phyloP scores from a whole-genome alignment of 2,113 vertebrate genomes.

The Willisornis vidua region DNA sequence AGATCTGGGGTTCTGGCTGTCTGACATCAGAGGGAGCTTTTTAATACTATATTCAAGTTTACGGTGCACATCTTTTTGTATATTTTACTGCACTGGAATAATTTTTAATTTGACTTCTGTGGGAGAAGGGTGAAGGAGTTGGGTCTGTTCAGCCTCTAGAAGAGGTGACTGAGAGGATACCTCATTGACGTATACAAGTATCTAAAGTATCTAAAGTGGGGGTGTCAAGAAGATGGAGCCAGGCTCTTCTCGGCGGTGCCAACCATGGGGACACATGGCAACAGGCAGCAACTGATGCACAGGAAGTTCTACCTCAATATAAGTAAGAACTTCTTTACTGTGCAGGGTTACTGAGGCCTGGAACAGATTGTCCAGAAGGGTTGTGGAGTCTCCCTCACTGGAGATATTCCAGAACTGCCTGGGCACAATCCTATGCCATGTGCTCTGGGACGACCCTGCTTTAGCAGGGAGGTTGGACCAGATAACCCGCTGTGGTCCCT shows the following conservation, averaged over 20 bases:
- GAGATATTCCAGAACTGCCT: neutral
- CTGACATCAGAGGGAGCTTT: neutral
- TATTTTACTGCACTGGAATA: neutral
- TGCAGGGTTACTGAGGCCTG: fast-evolving
- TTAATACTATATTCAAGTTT: neutral
- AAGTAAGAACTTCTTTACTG: neutral
- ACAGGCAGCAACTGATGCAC: neutral
- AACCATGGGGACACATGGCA: fast-evolving
- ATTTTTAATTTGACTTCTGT: neutral
- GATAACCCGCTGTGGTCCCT: neutral
- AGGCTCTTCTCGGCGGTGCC: neutral
- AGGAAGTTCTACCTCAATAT: neutral
- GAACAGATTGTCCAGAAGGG: neutral
- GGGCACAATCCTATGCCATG: neutral
- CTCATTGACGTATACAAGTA: neutral
- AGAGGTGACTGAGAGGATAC: neutral
- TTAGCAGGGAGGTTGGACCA: neutral
- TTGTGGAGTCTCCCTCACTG: neutral
- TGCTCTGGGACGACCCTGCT: neutral
- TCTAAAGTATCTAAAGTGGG: neutral
- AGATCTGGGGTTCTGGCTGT: neutral
- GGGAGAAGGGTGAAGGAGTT: neutral
- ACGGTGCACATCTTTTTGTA: neutral
- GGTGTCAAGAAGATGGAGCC: neutral
- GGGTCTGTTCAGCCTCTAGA: neutral